Evolutionary conservation across 2,888 invertebrate genomes (phyloP).

Genomic region (Sipha maydis): DNA sequence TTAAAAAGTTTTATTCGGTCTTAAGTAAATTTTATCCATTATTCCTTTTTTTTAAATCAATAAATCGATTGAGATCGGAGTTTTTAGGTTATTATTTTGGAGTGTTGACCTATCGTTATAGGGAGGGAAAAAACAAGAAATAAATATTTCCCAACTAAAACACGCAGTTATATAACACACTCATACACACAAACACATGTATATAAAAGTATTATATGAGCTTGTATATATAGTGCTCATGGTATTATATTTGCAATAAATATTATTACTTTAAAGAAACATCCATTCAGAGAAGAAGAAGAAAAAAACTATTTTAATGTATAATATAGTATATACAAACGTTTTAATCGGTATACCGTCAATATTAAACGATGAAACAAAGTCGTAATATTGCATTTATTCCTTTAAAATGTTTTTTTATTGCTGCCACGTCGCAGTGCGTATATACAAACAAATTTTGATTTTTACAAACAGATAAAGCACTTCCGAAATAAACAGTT

Average conservation of each 20-base stretch:
- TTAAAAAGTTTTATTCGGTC: slow-evolving; percentile 16
- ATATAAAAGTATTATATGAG: not conserved
- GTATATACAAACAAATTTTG: too few relatives aligned
- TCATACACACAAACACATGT: not conserved
- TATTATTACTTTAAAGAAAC: not conserved
- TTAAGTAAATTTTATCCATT: not conserved
- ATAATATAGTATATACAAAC: not conserved
- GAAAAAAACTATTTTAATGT: not conserved
- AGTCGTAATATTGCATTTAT: not conserved
- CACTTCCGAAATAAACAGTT: too few relatives aligned
- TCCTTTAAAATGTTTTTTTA: not conserved
- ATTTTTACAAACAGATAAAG: too few relatives aligned
- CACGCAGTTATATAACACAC: not conserved
- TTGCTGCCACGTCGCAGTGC: not conserved
- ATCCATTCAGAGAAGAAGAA: not conserved
- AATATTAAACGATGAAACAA: not conserved
- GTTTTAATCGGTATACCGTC: not conserved
- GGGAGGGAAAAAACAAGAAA: not conserved
- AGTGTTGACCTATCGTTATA: slow-evolving; percentile 8
- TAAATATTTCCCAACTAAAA: not conserved
- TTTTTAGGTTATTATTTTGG: not conserved
- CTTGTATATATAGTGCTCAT: not conserved
- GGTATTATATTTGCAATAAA: not conserved
- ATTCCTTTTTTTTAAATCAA: not conserved
- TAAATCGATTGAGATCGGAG: not conserved